These are phyloP conservation scores for Hydriomena furcata DNA, from an alignment of 2,888 invertebrate genomes.

Conservation along the genomic window DNA sequence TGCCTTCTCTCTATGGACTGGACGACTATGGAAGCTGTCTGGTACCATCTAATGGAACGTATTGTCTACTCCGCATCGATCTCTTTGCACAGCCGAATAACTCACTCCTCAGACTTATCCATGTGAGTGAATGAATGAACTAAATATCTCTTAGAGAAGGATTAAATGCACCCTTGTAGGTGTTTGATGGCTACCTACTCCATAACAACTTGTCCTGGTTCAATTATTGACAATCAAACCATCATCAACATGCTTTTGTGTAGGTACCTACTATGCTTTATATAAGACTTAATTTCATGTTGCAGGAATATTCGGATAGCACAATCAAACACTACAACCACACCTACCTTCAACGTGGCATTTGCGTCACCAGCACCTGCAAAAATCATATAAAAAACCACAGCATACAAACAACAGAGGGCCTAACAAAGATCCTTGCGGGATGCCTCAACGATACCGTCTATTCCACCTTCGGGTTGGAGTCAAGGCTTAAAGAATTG, in stretches of 20 bases:
- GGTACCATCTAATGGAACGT: constrained; percentile 30
- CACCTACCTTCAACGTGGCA: constrained; percentile 40
- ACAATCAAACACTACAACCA: constrained; percentile 44
- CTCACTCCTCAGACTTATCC: constrained; percentile 27
- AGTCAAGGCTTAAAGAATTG: constrained; percentile 32
- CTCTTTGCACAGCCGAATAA: constrained; percentile 23
- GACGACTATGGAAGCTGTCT: constrained; percentile 40
- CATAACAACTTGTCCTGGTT: no score
- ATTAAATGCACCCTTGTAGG: no score
- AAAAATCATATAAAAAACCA: constrained; percentile 25
- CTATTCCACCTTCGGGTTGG: constrained; percentile 35
- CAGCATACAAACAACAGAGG: constrained; percentile 24
- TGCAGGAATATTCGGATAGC: constrained; percentile 43
- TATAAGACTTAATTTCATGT: neutral
- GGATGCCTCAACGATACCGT: constrained; percentile 42
- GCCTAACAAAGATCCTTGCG: constrained; percentile 35
- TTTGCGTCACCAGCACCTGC: constrained; percentile 42
- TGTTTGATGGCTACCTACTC: no score
- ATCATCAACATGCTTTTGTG: no score
- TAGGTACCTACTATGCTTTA: no score
- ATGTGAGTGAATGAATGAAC: constrained; percentile 15
- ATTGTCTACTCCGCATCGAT: constrained; percentile 37
- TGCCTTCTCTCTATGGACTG: constrained; percentile 43
- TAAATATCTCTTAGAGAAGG: no score
- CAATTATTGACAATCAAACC: no score